A percentile compares a stretch with the other conserved stretches of the same genome.
Conservation (phyloP, 2,888 invertebrate genomes). For the Apamea anceps region DNA sequence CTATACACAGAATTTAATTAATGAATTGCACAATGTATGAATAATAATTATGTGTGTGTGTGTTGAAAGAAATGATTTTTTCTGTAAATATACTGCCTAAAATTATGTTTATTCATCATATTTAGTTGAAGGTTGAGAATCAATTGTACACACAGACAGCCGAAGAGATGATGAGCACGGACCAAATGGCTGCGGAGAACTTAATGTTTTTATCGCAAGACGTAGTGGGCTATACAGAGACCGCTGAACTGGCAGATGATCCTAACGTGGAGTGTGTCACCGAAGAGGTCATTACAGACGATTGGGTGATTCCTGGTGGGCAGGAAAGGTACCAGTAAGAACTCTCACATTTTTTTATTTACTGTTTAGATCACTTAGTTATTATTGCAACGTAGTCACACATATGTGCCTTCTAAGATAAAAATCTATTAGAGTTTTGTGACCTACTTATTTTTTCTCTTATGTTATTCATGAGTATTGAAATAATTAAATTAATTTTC, state of each 20-base stretch:
- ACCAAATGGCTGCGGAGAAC: conserved; percentile 92
- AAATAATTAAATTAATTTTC: not conserved
- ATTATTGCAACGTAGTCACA: not conserved
- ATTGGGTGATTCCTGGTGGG: conserved; percentile 94
- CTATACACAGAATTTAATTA: not conserved
- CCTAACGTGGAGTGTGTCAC: conserved; percentile 92
- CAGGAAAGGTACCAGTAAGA: conserved; percentile 91
- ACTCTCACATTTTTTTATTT: not conserved
- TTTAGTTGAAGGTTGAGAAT: conserved; percentile 57
- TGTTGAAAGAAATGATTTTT: not conserved
- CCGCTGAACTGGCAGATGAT: conserved; percentile 82
- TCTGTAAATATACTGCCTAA: not conserved
- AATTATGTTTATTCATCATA: conserved; percentile 20
- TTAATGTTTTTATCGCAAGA: conserved; percentile 91
- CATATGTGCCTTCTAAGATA: not conserved
- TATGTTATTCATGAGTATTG: not conserved
- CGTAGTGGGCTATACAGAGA: conserved; percentile 84
- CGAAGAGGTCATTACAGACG: conserved; percentile 95
- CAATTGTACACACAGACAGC: conserved; percentile 72
- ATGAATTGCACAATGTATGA: not conserved
- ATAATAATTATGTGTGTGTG: not conserved
- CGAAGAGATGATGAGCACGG: conserved; percentile 86
- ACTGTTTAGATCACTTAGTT: not conserved
- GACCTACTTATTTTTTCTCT: not conserved
- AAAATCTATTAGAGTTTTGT: not conserved